Base-by-base conservation (phyloP, 2,888 invertebrate genomes). In the Dicranocentrus wangi region DNA sequence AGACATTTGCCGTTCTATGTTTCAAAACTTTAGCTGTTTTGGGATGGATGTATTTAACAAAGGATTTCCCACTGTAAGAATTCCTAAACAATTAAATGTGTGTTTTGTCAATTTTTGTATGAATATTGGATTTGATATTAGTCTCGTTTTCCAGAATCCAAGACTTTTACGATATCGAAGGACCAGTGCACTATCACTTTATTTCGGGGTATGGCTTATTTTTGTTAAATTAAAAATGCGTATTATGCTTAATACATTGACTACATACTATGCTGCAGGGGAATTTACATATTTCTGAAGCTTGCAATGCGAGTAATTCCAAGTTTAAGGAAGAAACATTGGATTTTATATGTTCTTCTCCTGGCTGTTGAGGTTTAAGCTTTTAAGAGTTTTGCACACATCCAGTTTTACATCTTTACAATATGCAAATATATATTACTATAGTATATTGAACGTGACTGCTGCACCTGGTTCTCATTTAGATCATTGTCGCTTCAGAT, bases 401-500 rank as follows among this genome's bases (percentile, higher is more conserved):
- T n/a, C n/a, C n/a, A n/a, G n/a, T n/a, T n/a, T n/a, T n/a, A n/a
- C n/a, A n/a, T n/a, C n/a, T n/a, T n/a, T n/a, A n/a, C 39, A 5
- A 39, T 13, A 5, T 39, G 39, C 39, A 39, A 39, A n/a, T n/a
- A n/a, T n/a, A 39, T 39, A 39, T 39, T 39, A 39, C 39, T 39
- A 8, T 8, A 39, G 13, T 13, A 39, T 39, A 8, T 39, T 13
- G n/a, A n/a, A n/a, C n/a, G n/a, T n/a, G n/a, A n/a, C n/a, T n/a
- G n/a, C n/a, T n/a, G n/a, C n/a, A n/a, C n/a, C n/a, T n/a, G n/a
- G n/a, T n/a, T 21, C 23, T n/a, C 8, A 63, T 42, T 75, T 17
- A 68, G 76, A 60, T 68, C 13, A 17, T 65, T 21, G 53, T 19
- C 1, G 23, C 43, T 21, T 42, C 42, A 13, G 78, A 78, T 43